Conservation (phyloP, 2,888 invertebrate species). For the Sialis lutaria region DNA sequence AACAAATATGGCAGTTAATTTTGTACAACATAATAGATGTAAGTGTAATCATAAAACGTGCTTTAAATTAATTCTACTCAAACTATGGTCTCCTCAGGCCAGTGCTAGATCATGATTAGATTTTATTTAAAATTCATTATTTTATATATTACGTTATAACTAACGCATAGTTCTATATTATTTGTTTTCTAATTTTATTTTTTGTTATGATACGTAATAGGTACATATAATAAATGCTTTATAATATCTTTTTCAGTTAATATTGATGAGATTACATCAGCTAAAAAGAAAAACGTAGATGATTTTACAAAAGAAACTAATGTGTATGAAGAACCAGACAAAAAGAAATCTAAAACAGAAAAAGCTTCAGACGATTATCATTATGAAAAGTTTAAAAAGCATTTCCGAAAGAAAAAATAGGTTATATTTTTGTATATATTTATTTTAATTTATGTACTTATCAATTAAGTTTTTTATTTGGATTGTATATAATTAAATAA, state of each 20-base stretch:
- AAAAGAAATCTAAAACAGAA: slow-evolving; percentile 56
- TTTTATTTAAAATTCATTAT: neutral
- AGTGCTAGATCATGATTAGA: neutral
- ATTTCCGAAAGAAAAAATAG: slow-evolving; percentile 58
- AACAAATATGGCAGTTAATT: slow-evolving; percentile 96
- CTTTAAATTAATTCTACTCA: neutral
- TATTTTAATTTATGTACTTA: too few relatives aligned
- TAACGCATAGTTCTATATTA: too few relatives aligned
- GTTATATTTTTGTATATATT: too few relatives aligned
- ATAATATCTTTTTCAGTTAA: slow-evolving; percentile 44
- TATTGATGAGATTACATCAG: slow-evolving; percentile 51
- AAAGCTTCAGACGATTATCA: slow-evolving; percentile 95
- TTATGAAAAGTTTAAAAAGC: slow-evolving; percentile 92
- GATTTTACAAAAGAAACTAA: slow-evolving; percentile 30
- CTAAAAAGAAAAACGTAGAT: slow-evolving; percentile 38
- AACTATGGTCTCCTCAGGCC: neutral
- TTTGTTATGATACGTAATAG: neutral
- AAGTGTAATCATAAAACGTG: slow-evolving; percentile 21
- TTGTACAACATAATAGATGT: slow-evolving; percentile 94
- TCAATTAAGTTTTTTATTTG: too few relatives aligned
- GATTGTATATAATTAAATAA: too few relatives aligned
- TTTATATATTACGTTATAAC: too few relatives aligned
- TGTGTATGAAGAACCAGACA: slow-evolving; percentile 30
- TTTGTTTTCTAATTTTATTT: neutral
- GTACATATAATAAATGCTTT: slow-evolving; percentile 3